A percentile compares a stretch with the other conserved stretches of the same genome.
These are phyloP conservation scores for Crocodylus rhombifer DNA, from an alignment of 2,797 vertebrate genomes.

Conservation along the genomic window DNA sequence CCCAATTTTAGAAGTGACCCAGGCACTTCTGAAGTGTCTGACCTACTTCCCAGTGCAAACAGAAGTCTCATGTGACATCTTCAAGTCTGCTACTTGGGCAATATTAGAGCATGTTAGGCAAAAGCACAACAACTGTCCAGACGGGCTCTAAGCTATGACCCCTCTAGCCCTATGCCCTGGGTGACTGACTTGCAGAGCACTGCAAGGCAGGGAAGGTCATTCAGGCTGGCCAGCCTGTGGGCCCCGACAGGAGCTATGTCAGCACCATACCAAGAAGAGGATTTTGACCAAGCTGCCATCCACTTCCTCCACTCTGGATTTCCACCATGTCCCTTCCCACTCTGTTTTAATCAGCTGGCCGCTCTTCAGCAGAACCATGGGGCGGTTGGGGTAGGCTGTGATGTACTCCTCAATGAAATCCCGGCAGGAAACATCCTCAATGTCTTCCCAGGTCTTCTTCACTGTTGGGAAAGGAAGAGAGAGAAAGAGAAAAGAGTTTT, in stretches of 20 bases:
- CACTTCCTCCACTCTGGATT: constrained; percentile 96
- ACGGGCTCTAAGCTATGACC: not conserved
- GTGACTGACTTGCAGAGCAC: not conserved
- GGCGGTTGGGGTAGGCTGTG: constrained; percentile 95
- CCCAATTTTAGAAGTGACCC: not conserved
- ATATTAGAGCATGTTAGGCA: not conserved
- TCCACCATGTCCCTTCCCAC: constrained; percentile 99
- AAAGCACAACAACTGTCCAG: accelerated
- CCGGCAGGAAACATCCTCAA: constrained; percentile 93
- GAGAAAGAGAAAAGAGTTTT: not conserved
- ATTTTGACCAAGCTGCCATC: constrained; percentile 98
- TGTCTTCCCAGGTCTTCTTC: constrained; percentile 94
- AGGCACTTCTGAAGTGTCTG: not conserved
- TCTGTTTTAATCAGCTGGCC: constrained; percentile 98
- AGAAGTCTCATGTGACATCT: not conserved
- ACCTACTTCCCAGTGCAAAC: not conserved
- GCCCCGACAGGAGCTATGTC: accelerated
- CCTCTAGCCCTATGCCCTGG: too few relatives aligned
- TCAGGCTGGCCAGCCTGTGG: accelerated
- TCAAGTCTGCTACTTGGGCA: not conserved
- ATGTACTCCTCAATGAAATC: constrained; percentile 99
- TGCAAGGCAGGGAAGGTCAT: not conserved
- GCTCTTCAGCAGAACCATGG: constrained; percentile 98
- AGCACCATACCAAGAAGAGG: constrained; percentile 91
- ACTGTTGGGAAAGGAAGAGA: constrained; percentile 78